Conservation (phyloP, 2,113 vertebrate species). For the Nothoprocta pentlandii region DNA sequence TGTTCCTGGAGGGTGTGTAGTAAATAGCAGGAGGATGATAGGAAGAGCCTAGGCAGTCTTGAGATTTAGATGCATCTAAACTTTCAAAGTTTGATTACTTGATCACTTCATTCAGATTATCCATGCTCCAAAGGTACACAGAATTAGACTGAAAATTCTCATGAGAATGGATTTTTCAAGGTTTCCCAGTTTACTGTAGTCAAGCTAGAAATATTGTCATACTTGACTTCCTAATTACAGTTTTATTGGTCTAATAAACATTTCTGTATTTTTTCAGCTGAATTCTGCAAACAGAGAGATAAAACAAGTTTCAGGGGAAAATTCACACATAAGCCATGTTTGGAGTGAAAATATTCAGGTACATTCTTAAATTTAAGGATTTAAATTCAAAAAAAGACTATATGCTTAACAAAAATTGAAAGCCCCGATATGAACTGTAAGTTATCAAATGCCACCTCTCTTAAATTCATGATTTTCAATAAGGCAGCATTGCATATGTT, state of each 20-base stretch:
- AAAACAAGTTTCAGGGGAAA: neutral
- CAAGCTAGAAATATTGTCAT: neutral
- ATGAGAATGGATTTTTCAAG: rapidly evolving
- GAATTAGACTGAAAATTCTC: neutral
- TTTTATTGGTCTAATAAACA: neutral
- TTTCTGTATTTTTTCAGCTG: neutral
- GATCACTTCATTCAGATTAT: neutral
- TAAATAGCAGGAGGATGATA: neutral
- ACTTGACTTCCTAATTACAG: neutral
- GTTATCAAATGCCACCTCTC: neutral
- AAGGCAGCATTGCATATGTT: neutral
- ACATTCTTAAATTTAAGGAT: neutral
- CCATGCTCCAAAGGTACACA: neutral
- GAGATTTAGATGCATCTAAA: neutral
- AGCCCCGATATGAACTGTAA: neutral
- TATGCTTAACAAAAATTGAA: neutral
- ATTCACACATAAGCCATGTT: neutral
- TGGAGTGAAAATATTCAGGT: neutral
- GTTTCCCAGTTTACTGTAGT: neutral
- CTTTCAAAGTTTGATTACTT: neutral
- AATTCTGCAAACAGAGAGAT: neutral
- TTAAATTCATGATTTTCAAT: neutral
- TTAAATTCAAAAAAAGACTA: neutral
- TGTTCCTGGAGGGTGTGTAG: neutral
- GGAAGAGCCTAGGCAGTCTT: neutral